A percentile compares a stretch with the other conserved stretches of the same genome.
These are phyloP conservation scores for Hirtodrosophila alboralis DNA, from an alignment of 2,888 invertebrate species.

Conservation along the genomic window DNA sequence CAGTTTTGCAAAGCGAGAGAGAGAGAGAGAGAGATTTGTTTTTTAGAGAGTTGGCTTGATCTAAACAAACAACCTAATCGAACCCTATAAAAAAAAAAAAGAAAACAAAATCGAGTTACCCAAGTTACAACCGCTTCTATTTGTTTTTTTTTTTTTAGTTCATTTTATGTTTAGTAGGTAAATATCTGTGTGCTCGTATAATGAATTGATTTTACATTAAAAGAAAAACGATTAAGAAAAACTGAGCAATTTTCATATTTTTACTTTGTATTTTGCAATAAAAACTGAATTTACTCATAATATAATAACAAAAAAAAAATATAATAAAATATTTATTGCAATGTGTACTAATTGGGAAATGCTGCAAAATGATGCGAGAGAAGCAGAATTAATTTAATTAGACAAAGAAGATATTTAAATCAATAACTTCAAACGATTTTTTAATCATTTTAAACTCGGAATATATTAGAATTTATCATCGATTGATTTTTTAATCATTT, in stretches of 20 bases:
- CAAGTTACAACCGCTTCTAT: slow-evolving; percentile 74
- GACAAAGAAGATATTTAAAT: too few species aligned
- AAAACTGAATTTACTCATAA: slow-evolving; percentile 68
- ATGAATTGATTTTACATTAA: slow-evolving; percentile 73
- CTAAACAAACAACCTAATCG: slow-evolving; percentile 33
- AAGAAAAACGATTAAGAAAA: slow-evolving; percentile 59
- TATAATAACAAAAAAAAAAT: slow-evolving; percentile 35
- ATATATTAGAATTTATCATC: too few species aligned
- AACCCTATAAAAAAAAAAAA: slow-evolving; percentile 46
- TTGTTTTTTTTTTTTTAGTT: slow-evolving; percentile 80
- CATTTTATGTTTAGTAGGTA: slow-evolving; percentile 79
- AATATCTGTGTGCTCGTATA: slow-evolving; percentile 79
- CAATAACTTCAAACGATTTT: too few species aligned
- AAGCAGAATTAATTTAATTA: neutral
- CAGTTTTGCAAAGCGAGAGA: slow-evolving; percentile 47
- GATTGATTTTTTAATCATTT: too few species aligned
- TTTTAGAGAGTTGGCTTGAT: slow-evolving; percentile 52
- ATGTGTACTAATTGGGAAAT: slow-evolving; percentile 26
- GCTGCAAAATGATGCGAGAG: neutral
- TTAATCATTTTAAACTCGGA: too few species aligned
- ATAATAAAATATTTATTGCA: slow-evolving; percentile 5
- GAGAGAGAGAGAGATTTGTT: slow-evolving; percentile 39
- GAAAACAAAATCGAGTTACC: too few species aligned
- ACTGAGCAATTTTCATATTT: slow-evolving; percentile 75
- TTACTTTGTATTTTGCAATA: slow-evolving; percentile 79